phyloP scores from a whole-genome alignment of 2,797 vertebrate species.

The Hydrophis major region DNA sequence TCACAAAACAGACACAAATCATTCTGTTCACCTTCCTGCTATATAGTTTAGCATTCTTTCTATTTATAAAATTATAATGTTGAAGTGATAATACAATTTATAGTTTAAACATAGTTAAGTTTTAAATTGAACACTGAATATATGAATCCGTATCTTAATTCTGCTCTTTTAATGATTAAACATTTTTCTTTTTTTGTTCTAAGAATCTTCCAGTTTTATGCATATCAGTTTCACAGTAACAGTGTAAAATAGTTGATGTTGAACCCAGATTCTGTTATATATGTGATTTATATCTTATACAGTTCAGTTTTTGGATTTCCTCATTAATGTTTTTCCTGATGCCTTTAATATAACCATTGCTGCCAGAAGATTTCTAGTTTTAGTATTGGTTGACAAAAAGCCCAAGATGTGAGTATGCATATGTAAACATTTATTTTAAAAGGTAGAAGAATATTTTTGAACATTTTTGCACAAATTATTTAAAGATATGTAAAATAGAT shows the following conservation, averaged over 20 bases:
- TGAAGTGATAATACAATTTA: constrained; percentile 1
- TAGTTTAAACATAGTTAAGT: not conserved
- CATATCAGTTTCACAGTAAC: not conserved
- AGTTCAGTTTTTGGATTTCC: not conserved
- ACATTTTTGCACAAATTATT: not conserved
- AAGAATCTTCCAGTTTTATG: not conserved
- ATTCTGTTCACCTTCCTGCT: not conserved
- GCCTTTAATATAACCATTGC: not conserved
- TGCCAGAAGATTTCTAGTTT: not conserved
- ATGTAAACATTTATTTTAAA: not conserved
- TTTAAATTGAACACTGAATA: not conserved
- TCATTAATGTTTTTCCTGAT: not conserved
- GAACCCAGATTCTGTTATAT: not conserved
- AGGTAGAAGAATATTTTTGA: not conserved
- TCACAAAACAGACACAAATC: not conserved
- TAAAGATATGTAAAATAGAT: not conserved
- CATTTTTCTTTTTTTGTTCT: not conserved
- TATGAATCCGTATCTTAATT: not conserved
- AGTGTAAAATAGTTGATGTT: not conserved
- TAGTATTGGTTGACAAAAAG: not conserved
- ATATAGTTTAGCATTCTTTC: not conserved
- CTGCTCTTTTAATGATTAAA: not conserved
- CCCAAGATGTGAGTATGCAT: not conserved
- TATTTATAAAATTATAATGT: not conserved
- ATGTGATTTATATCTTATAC: not conserved